Evolutionary conservation across 1,140 invertebrate species (phyloP), one percentile per base, ranked within the genome.

Genomic region (Musca domestica): DNA sequence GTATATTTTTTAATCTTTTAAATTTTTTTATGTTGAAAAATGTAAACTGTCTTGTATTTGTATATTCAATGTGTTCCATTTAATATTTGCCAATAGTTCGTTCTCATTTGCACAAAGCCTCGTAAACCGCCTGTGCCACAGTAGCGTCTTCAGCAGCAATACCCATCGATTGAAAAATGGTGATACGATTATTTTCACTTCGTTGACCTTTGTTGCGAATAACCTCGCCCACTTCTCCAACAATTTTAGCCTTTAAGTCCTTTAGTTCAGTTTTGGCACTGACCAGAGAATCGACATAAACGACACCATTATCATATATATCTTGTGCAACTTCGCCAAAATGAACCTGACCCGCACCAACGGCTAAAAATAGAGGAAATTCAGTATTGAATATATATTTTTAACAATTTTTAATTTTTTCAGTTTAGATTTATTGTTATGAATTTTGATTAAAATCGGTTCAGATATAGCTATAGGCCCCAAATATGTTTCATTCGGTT

Each of bases 231-330:
- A 85, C 66, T 71, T 84, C 83, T 3, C 72, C 80, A 10, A 73
- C 67, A 41, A 84, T 76, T 7, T 70, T 20, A 4, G 74, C 73
- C 2, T 76, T 76, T 2, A 77, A 63, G 6, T 75, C 73, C n/a
- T 69, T 64, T 19, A 85, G 49, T 72, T 85, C 83, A 4, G 67
- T 70, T 46, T 80, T 67, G 5, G 83, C 83, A 66, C 78, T 80
- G 23, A 67, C 72, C 69, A 71, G 67, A 22, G 76, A 74, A 67
- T 86, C 84, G 12, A 84, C 77, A 56, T 78, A 84, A 12, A 85
- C 74, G 25, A 69, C 12, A 1, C 74, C 64, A 19, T 71, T 70
- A 7, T 66, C 56, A 70, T 85, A 86, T 12, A 83, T 72, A 17
- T 81, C 76, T 3, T 72, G 34, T 5, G 76, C 71, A 12, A 85